These are phyloP conservation scores for Cetoscarus ocellatus DNA, from an alignment of 2,797 vertebrate species.

Conservation along the genomic window DNA sequence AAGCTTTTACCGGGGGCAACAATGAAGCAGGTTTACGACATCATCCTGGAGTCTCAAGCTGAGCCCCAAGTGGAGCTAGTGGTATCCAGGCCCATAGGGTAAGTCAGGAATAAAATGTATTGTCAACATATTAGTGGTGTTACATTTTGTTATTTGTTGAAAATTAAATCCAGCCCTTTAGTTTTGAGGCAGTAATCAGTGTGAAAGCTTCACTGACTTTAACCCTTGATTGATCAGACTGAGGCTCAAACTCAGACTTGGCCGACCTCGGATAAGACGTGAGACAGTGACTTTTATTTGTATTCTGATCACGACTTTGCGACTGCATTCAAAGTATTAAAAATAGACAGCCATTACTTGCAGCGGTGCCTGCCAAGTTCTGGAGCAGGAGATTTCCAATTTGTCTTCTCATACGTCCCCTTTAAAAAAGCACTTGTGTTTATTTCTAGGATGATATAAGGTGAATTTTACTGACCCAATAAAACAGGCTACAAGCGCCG, in stretches of 20 bases:
- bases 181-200: not conserved
- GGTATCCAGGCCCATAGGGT: conserved; percentile 99
- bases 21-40: conserved; percentile 99
- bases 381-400: conserved; percentile 19
- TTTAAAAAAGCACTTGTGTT: conserved; percentile 48
- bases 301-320: conserved; percentile 20
- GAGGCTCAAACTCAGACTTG: conserved; percentile 38
- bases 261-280: conserved; percentile 29
- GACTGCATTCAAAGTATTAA: conserved; percentile 36
- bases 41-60: conserved; percentile 98
- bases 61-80: conserved; percentile 99
- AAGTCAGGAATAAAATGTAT: conserved; percentile 76
- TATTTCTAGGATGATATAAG: conserved; percentile 33
- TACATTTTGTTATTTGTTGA: not conserved
- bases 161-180: not conserved
- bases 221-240: conserved; percentile 19
- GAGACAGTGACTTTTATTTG: conserved; percentile 33
- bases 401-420: conserved; percentile 28
- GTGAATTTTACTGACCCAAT: conserved; percentile 27
- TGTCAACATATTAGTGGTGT: not conserved
- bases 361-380: conserved; percentile 41
- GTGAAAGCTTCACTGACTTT: not conserved
- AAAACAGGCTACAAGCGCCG: conserved; percentile 18
- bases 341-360: conserved; percentile 30
- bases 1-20: conserved; percentile 97